phyloP scores from a whole-genome alignment of 1,140 invertebrate genomes.

The Holcopasites calliopsidis region DNA sequence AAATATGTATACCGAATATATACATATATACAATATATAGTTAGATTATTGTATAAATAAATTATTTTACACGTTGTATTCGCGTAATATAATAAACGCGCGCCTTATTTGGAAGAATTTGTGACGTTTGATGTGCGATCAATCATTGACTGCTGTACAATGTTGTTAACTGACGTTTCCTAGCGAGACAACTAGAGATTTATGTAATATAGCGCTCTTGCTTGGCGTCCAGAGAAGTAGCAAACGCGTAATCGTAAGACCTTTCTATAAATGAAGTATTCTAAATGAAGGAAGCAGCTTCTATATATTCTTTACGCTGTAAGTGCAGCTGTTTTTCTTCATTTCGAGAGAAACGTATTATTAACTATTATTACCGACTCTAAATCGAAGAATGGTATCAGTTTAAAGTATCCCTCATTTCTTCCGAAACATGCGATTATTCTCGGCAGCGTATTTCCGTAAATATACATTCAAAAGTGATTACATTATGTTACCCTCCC shows the following conservation, averaged over 20 bases:
- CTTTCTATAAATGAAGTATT: neutral
- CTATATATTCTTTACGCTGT: neutral
- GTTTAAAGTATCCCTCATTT: neutral
- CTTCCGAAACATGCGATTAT: neutral
- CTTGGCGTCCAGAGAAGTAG: neutral
- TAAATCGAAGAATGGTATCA: neutral
- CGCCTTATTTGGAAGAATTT: slow-evolving; percentile 1
- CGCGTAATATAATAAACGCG: neutral
- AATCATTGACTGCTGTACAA: neutral
- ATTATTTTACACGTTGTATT: neutral
- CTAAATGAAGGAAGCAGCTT: neutral
- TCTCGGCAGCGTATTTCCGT: neutral
- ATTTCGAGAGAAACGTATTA: neutral
- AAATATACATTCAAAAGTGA: neutral
- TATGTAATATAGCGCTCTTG: neutral
- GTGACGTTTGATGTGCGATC: neutral
- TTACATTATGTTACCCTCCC: neutral
- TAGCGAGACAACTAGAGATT: neutral
- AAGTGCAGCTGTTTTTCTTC: neutral
- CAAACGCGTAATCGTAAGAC: neutral
- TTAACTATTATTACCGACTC: too few relatives aligned
- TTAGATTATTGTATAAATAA: slow-evolving; percentile 7
- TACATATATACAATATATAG: neutral
- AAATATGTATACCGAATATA: too few relatives aligned
- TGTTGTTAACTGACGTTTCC: slow-evolving; percentile 9